Evolutionary conservation across 2,113 vertebrate species (phyloP), one percentile per base, ranked within the genome.

Genomic region (Trichechus manatus): DNA sequence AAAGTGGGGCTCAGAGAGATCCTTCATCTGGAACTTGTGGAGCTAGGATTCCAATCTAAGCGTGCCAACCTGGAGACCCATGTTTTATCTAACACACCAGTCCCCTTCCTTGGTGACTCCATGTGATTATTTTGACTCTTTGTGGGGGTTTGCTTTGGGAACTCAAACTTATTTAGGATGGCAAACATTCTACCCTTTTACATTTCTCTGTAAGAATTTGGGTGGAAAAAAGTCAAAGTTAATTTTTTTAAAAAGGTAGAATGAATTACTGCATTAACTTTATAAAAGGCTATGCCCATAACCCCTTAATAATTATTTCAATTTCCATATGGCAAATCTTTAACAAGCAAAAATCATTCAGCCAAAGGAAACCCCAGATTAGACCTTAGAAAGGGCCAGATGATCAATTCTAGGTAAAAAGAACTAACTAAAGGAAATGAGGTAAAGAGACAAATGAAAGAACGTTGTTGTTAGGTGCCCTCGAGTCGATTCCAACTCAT

Each of bases 151-250:
- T 77, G 25, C 64, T 88, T 39, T 85, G 44, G 25, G 79, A 80
- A 91, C 25, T 86, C 47, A 88, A 93, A 93, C 10, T 89, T 85
- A 92, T n/a, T 77, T 85, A 85, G 31, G 66, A 75, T 63, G 42
- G n/a, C 29, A 84, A 91, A 88, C 39, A 96, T 47, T 39, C 42
- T 80, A 80, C 9, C 39, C 23, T 61, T 82, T 93, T 68, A 93
- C 29, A 70, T 91, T 93, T 84, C 87, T 75, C 50, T 85, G 44
- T 66, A 80, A 90, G 64, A 97, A 92, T 74, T 29, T 90, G 31
- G 17, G 33, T 36, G 39, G 22, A 59, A 78, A 94, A 95, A 74
- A 87, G 23, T 87, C 6, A 50, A 66, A 47, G 72, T n/a, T 39
- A 39, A 39, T 39, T 36, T 64, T 27, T 89, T 63, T 89, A 14